These are phyloP conservation scores for Apodemia duryi DNA, from an alignment of 2,888 invertebrate genomes.

Conservation along the genomic window DNA sequence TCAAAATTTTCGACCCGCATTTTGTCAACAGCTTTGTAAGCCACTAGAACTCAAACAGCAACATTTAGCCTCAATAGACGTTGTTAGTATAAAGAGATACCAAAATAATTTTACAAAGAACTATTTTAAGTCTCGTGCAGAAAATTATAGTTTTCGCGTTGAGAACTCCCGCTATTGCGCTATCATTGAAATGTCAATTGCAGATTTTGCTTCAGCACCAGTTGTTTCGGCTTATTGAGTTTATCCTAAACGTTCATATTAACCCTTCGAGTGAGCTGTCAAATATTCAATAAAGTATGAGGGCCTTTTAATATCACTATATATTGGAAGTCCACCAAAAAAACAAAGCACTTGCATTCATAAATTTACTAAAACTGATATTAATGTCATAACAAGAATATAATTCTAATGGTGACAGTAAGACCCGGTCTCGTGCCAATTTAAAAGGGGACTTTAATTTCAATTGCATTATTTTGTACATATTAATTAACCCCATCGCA, in stretches of 20 bases:
- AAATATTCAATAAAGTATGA: conserved; percentile 65
- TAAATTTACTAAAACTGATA: conserved; percentile 58
- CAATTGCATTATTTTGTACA: conserved; percentile 74
- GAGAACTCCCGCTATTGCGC: conserved; percentile 42
- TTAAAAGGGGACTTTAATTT: conserved; percentile 66
- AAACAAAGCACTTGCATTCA: conserved; percentile 60
- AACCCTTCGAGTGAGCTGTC: conserved; percentile 76
- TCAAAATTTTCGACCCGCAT: conserved; percentile 73
- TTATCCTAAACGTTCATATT: conserved; percentile 74
- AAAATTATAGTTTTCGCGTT: conserved; percentile 16
- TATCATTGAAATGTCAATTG: conserved; percentile 68
- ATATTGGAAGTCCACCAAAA: conserved; percentile 41
- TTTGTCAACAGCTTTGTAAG: conserved; percentile 58
- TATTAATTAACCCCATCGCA: conserved; percentile 77
- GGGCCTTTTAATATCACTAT: conserved; percentile 55
- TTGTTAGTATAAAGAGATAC: conserved; percentile 12
- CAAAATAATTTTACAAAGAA: conserved; percentile 12
- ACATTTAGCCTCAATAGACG: conserved; percentile 29
- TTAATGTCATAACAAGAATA: conserved; percentile 67
- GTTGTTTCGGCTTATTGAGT: conserved; percentile 75
- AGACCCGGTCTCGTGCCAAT: conserved; percentile 56
- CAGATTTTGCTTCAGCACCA: conserved; percentile 70
- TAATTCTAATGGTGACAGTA: conserved; percentile 53
- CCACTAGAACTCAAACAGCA: conserved; percentile 37
- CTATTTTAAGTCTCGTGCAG: conserved; percentile 11